Conservation (phyloP, 2,113 vertebrate genomes). For the Puma concolor region DNA sequence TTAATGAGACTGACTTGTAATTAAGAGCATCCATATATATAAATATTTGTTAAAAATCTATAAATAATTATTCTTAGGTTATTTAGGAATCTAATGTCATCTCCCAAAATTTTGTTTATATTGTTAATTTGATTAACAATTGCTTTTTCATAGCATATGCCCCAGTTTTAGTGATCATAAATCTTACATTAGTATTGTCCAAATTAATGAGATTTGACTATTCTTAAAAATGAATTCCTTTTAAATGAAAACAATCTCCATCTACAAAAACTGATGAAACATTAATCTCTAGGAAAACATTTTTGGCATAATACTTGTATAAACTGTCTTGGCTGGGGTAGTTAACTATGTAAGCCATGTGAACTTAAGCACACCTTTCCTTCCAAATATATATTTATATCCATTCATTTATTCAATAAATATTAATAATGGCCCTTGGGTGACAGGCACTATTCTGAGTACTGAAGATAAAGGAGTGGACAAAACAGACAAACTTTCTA, state of each 20-base stretch:
- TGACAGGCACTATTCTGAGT: neutral
- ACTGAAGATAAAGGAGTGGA: neutral
- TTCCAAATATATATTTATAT: neutral
- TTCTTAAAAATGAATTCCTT: conserved; percentile 3
- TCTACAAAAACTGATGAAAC: neutral
- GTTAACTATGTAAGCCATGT: neutral
- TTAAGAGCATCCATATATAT: conserved; percentile 35
- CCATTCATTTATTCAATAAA: neutral
- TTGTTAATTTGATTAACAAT: conserved; percentile 42
- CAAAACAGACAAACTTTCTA: neutral
- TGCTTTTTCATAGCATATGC: neutral
- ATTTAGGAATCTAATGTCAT: neutral
- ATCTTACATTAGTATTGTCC: neutral
- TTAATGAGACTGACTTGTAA: conserved; percentile 1
- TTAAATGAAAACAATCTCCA: neutral
- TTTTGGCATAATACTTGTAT: neutral
- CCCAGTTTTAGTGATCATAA: neutral
- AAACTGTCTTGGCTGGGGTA: neutral
- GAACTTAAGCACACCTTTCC: neutral
- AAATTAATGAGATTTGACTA: conserved; percentile 23
- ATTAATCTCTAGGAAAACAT: neutral
- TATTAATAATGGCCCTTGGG: neutral
- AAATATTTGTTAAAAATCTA: conserved; percentile 41
- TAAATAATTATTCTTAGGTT: conserved; percentile 31
- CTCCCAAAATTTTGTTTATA: neutral